A percentile compares a stretch with the other conserved stretches of the same genome.
Conservation (phyloP, 2,113 vertebrate species). For the Triplophysa rosa region DNA sequence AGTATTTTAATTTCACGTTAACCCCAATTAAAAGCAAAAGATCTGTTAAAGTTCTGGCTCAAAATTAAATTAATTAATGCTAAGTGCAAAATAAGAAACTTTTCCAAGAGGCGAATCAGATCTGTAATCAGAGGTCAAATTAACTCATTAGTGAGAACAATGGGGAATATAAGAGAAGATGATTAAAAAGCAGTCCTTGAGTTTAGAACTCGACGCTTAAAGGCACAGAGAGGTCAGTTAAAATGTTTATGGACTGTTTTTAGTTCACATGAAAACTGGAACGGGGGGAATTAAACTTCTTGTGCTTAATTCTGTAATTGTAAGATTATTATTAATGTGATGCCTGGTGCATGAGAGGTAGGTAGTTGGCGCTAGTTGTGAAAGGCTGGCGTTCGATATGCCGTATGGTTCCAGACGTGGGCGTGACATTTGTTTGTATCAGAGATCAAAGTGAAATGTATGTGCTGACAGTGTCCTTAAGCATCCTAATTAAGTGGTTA, state of each 20-base stretch:
- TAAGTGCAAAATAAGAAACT: conserved; percentile 22
- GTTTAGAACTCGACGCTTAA: conserved; percentile 19
- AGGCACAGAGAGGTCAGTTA: conserved; percentile 10
- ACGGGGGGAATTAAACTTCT: not conserved
- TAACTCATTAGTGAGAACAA: conserved; percentile 41
- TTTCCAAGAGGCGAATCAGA: conserved; percentile 32
- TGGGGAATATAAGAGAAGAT: conserved; percentile 3
- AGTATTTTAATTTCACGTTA: conserved; percentile 23
- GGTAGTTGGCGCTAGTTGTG: conserved; percentile 11
- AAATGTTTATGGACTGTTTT: not conserved
- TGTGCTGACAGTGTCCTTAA: conserved; percentile 40
- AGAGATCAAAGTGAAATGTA: conserved; percentile 51
- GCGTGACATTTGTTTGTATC: conserved; percentile 40
- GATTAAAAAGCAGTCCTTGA: conserved; percentile 30
- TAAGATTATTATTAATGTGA: conserved; percentile 26
- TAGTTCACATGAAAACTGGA: not conserved
- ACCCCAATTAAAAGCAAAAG: conserved; percentile 16
- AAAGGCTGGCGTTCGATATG: not conserved
- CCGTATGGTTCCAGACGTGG: conserved; percentile 15
- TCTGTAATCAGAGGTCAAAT: conserved; percentile 24
- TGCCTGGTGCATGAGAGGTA: conserved; percentile 13
- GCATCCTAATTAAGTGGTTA: conserved; percentile 41
- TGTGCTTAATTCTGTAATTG: conserved; percentile 37
- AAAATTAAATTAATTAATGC: conserved; percentile 38
- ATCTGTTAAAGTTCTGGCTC: conserved; percentile 19